Percentiles rank a stretch among this genome's conserved stretches.
Evolutionary conservation across 2,797 vertebrate genomes (phyloP).

Genomic region (Gastrophryne carolinensis): DNA sequence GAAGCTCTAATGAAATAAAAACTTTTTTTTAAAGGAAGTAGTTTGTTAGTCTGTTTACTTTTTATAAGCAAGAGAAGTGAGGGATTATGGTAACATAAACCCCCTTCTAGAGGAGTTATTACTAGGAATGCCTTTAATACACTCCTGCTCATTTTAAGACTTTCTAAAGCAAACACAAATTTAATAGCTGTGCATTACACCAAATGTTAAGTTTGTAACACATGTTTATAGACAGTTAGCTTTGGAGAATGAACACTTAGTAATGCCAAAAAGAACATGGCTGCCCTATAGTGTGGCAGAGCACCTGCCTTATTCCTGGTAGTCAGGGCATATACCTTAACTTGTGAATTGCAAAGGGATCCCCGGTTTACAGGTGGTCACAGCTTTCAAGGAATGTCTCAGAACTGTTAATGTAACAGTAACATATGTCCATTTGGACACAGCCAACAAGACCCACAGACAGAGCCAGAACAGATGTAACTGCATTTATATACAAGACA

Average conservation of each 20-base stretch:
- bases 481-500: conserved; percentile 45
- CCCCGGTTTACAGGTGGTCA: conserved; percentile 38
- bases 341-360: neutral
- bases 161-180: too few species aligned
- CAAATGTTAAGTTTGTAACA: too few species aligned
- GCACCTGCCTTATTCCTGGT: neutral
- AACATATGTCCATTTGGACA: conserved; percentile 46
- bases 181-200: too few species aligned
- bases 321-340: neutral
- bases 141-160: too few species aligned
- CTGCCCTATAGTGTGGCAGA: neutral
- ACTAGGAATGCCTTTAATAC: too few species aligned
- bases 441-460: conserved; percentile 33
- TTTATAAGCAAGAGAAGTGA: too few species aligned
- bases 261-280: neutral
- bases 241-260: neutral
- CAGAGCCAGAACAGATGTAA: conserved; percentile 50
- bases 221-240: neutral
- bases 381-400: conserved; percentile 32
- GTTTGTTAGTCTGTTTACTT: too few species aligned
- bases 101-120: too few species aligned
- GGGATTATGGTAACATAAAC: too few species aligned
- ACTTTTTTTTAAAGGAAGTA: too few species aligned
- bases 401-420: conserved; percentile 25
- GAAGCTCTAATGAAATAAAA: too few species aligned